A percentile compares a stretch with the other conserved stretches of the same genome.
Evolutionary conservation across 1,140 invertebrate species (phyloP).

Genomic region (Conus betulinus): DNA sequence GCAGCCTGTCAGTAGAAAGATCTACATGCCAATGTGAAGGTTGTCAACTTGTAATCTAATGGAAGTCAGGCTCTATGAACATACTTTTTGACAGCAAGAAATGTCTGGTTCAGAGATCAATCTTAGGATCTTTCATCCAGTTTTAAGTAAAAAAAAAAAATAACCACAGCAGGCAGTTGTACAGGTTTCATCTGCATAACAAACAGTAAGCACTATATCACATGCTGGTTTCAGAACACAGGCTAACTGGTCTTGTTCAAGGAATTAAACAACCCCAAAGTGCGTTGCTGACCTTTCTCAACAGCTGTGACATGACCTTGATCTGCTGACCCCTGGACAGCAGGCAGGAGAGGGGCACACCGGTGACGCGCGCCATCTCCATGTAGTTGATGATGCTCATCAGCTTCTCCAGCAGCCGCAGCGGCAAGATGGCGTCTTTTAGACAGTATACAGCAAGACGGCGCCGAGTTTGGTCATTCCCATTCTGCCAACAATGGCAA

Average conservation of each 20-base stretch:
- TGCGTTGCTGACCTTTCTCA: conserved; percentile 85
- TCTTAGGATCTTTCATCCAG: too few species aligned
- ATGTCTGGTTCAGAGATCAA: too few species aligned
- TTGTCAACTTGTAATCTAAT: too few species aligned
- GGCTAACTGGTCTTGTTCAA: neutral
- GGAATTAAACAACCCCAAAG: neutral
- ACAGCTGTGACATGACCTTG: conserved; percentile 97
- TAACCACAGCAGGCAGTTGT: too few species aligned
- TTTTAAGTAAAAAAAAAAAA: too few species aligned
- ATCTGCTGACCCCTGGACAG: conserved; percentile 98
- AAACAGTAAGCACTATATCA: too few species aligned
- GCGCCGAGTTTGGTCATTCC: conserved; percentile 77
- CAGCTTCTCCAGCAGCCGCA: conserved; percentile 95
- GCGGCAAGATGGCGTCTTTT: conserved; percentile 97
- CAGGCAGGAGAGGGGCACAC: conserved; percentile 94
- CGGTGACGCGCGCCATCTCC: conserved; percentile 99
- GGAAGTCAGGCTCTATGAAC: too few species aligned
- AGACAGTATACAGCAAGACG: conserved; percentile 98
- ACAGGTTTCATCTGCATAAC: too few species aligned
- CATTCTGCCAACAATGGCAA: conserved; percentile 69
- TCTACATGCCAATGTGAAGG: too few species aligned
- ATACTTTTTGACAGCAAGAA: too few species aligned
- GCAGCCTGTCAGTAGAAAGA: too few species aligned
- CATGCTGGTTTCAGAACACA: too few species aligned
- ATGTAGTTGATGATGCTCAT: conserved; percentile 99